Conservation (phyloP, 2,113 vertebrate species). For the Sturnus vulgaris region DNA sequence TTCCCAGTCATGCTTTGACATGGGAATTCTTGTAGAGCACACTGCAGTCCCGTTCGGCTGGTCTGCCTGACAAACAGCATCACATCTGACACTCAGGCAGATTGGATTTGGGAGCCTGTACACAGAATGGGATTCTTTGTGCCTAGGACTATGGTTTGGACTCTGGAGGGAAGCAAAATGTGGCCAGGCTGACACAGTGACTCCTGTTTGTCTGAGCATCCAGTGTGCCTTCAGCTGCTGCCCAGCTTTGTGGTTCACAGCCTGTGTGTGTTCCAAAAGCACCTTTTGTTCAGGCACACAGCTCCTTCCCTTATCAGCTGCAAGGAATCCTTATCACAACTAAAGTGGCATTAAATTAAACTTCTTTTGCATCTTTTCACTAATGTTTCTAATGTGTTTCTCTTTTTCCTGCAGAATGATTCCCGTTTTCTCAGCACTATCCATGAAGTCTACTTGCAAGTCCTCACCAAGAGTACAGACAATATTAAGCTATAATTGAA, state of each 20-base stretch:
- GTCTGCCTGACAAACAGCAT: neutral
- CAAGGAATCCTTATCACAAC: neutral
- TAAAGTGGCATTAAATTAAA: neutral
- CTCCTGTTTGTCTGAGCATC: neutral
- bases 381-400: neutral
- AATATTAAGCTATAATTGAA: slow-evolving; percentile 83
- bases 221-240: neutral
- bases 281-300: neutral
- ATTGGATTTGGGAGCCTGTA: neutral
- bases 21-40: neutral
- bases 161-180: neutral
- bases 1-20: neutral
- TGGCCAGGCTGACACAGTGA: neutral
- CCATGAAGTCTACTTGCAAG: slow-evolving; percentile 91
- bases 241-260: neutral
- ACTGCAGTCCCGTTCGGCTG: neutral
- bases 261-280: neutral
- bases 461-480: slow-evolving; percentile 84
- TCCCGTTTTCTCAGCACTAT: slow-evolving; percentile 87
- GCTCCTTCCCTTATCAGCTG: neutral
- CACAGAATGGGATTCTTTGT: neutral
- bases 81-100: neutral
- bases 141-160: neutral
- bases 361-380: neutral
- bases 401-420: slow-evolving; percentile 81